A percentile compares a stretch with the other conserved stretches of the same genome.
Evolutionary conservation across 2,113 vertebrate genomes (phyloP).

Genomic region (Toxostoma redivivum): DNA sequence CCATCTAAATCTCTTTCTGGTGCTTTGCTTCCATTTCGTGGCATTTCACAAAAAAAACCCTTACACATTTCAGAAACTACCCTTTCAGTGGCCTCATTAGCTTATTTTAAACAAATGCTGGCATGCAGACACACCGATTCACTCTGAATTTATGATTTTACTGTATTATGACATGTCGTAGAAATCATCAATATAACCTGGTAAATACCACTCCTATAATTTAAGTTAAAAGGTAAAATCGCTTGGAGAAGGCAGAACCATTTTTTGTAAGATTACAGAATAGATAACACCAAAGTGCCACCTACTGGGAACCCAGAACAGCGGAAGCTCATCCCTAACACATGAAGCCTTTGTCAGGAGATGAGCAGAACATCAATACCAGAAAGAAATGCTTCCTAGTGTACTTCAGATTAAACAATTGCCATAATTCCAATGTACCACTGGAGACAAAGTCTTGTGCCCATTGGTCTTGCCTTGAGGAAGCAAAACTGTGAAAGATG

Average conservation of each 20-base stretch:
- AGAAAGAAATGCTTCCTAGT: neutral
- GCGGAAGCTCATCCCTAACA: neutral
- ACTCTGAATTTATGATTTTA: neutral
- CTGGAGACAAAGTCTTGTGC: neutral
- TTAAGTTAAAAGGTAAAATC: neutral
- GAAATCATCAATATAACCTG: neutral
- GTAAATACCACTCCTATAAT: neutral
- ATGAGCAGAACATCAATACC: neutral
- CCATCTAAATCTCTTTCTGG: neutral
- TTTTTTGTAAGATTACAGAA: neutral
- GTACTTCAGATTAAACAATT: neutral
- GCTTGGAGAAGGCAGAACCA: neutral
- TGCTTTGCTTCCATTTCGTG: neutral
- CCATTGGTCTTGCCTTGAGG: neutral
- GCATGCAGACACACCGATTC: neutral
- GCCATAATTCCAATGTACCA: neutral
- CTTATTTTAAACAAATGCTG: neutral
- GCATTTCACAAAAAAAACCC: neutral
- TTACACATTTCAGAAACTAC: neutral
- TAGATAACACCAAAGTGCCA: constrained; percentile 29
- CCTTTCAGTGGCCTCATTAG: neutral
- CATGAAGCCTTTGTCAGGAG: neutral
- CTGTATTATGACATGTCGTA: neutral
- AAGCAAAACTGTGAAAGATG: neutral
- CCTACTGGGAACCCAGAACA: constrained; percentile 18